phyloP scores from a whole-genome alignment of 2,113 vertebrate species.

The Australoheros scitulus region DNA sequence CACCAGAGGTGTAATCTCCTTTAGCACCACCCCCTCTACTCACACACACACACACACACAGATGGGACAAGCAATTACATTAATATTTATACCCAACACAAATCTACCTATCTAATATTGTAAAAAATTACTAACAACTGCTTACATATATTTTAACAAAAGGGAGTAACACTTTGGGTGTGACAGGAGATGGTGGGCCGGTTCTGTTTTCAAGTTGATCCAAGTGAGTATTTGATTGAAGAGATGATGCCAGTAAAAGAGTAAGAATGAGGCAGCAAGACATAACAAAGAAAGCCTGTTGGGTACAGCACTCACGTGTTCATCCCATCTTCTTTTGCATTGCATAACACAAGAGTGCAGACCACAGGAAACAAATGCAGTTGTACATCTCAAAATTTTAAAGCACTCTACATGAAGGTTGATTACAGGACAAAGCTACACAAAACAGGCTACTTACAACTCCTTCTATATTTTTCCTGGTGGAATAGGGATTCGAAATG shows the following conservation, averaged over 20 bases:
- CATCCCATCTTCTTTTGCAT: neutral
- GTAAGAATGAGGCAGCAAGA: constrained; percentile 12
- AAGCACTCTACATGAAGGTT: neutral
- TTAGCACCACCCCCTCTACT: neutral
- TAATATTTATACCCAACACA: neutral
- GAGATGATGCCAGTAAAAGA: constrained; percentile 31
- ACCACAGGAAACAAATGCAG: neutral
- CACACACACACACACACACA: no score
- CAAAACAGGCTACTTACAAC: neutral
- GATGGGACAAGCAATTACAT: neutral
- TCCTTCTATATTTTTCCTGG: neutral
- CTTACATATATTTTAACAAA: neutral
- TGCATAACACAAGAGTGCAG: constrained; percentile 5
- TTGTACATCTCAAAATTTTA: neutral
- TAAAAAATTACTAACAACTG: neutral
- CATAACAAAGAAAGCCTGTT: constrained; percentile 15
- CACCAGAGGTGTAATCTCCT: constrained; percentile 5
- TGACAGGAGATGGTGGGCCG: constrained; percentile 14
- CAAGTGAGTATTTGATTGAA: constrained; percentile 25
- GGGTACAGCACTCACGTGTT: neutral
- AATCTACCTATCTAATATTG: neutral
- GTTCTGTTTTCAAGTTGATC: constrained; percentile 43
- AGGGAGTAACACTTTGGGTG: neutral
- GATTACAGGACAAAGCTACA: neutral
- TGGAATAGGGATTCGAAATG: neutral